Conservation (phyloP, 2,888 invertebrate species). For the Dynastes grantii region DNA sequence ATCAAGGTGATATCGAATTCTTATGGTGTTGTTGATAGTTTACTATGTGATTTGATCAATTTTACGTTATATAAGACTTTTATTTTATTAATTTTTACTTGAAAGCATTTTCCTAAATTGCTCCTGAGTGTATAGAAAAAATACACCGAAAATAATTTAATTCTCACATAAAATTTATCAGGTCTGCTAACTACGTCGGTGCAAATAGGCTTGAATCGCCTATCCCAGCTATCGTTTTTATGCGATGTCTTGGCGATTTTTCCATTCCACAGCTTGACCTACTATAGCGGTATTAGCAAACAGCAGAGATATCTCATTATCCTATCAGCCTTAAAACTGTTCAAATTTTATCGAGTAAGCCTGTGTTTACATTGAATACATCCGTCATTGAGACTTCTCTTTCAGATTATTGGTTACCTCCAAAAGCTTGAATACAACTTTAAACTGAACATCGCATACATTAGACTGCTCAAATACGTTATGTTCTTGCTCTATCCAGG, state of each 20-base stretch:
- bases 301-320: slow-evolving; percentile 42
- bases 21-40: too few relatives aligned
- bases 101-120: too few relatives aligned
- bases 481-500: slow-evolving; percentile 54
- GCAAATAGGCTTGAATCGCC: slow-evolving; percentile 49
- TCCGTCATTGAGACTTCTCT: slow-evolving; percentile 2
- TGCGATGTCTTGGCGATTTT: slow-evolving; percentile 55
- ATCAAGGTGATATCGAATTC: slow-evolving; percentile 51
- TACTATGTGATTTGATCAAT: too few relatives aligned
- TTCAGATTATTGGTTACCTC: slow-evolving; percentile 56
- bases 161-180: not conserved
- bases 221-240: slow-evolving; percentile 54
- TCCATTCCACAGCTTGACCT: slow-evolving; percentile 51
- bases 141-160: too few relatives aligned
- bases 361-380: not conserved
- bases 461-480: slow-evolving; percentile 57
- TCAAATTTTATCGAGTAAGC: slow-evolving; percentile 53
- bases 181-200: slow-evolving; percentile 42
- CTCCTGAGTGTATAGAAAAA: too few relatives aligned
- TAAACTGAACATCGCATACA: slow-evolving; percentile 54
- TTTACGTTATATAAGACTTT: too few relatives aligned
- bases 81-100: too few relatives aligned
- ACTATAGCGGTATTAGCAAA: slow-evolving; percentile 29
- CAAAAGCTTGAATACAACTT: slow-evolving; percentile 57
- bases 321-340: slow-evolving; percentile 48